Evolutionary conservation across 2,113 vertebrate species (phyloP), one percentile per base, ranked within the genome.

Genomic region (Alectura lathami): DNA sequence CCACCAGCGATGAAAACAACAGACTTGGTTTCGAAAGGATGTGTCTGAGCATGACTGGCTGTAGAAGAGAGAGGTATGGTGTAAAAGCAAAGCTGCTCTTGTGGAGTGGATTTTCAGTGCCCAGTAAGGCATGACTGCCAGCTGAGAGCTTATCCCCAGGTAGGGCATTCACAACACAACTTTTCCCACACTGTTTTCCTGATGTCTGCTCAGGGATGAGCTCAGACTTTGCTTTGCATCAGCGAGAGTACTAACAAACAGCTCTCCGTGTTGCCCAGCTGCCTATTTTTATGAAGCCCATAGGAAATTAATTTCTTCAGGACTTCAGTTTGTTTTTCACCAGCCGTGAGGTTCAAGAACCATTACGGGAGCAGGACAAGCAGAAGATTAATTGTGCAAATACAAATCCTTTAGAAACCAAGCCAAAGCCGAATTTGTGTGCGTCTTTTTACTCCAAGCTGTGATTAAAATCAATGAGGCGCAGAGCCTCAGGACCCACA

Each of bases 391-490:
- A 89, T 75, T 57, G 32, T 60, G 66, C 64, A 78, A 92, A 87
- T 17, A 72, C 74, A 68, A 60, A 32, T 43, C 66, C 48, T n/a
- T 56, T 56, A 79, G 84, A 95, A 79, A 79, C 29, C 51, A 89
- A 86, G 40, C 66, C 69, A 75, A 79, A 59, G 34, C 3, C 30
- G 36, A 87, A 72, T 79, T 38, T 51, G 11, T 83, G 30, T 40
- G 23, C 70, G 47, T 17, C 34, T 64, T 80, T 82, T 91, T 69
- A 63, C 36, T 78, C 40, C 57, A 87, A 76, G 74, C 53, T 66
- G 17, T 79, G 83, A 92, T 89, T 92, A 96, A 91, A 92, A 64
- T 85, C 87, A 93, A 56, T 24, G 87, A 87, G 74, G 57, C 1
- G 0, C 70, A 69, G 89, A 85, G 57, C 40, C 56, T 78, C 47